These are phyloP conservation scores for Passer domesticus DNA, from an alignment of 2,113 vertebrate species.

Conservation along the genomic window DNA sequence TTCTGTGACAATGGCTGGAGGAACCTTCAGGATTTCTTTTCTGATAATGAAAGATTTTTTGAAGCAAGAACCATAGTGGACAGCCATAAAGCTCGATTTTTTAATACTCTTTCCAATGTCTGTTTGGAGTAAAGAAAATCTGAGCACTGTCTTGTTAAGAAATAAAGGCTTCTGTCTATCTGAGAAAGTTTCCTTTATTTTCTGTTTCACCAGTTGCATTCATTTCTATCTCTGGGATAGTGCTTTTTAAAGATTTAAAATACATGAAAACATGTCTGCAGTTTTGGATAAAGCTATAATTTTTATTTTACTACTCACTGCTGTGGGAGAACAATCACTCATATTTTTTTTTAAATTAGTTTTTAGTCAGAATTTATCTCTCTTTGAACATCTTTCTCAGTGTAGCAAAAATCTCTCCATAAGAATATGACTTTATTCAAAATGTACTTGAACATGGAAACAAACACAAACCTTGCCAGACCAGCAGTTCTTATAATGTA, in stretches of 20 bases:
- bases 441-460: neutral
- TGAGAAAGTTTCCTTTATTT: neutral
- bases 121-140: neutral
- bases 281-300: neutral
- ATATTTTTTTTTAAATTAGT: neutral
- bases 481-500: neutral
- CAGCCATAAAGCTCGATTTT: neutral
- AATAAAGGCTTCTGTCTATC: neutral
- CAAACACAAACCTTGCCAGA: neutral
- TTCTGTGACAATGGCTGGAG: neutral
- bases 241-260: neutral
- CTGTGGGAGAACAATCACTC: neutral
- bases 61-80: neutral
- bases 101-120: neutral
- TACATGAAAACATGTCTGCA: neutral
- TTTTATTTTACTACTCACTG: neutral
- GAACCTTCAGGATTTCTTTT: neutral
- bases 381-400: neutral
- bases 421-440: neutral
- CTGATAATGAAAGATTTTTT: neutral
- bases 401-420: neutral
- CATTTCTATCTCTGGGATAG: neutral
- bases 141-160: neutral
- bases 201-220: neutral
- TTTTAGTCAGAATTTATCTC: neutral